Evolutionary conservation across 1,140 invertebrate genomes (phyloP).

Genomic region (Aphaenogaster ashmeadi): DNA sequence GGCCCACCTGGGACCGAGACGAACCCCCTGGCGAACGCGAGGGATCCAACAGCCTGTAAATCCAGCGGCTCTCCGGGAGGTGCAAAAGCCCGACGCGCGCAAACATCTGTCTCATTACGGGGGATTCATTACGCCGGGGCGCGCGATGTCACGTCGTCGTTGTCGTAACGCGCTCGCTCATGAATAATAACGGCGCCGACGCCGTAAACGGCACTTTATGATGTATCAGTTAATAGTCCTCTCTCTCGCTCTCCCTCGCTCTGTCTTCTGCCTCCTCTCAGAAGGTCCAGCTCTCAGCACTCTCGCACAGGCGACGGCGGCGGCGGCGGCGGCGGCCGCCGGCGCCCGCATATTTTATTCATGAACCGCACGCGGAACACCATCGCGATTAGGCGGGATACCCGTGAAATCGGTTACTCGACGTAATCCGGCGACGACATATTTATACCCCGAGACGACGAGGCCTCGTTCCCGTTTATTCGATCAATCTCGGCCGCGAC

Average conservation of each 20-base stretch:
- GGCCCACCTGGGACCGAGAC: not conserved
- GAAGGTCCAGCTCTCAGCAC: slow-evolving; percentile 66
- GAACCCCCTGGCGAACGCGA: not conserved
- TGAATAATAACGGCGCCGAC: slow-evolving; percentile 73
- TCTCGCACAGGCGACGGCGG: slow-evolving; percentile 51
- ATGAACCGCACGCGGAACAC: slow-evolving; percentile 73
- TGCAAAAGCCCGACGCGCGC: slow-evolving; percentile 46
- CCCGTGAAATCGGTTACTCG: slow-evolving; percentile 73
- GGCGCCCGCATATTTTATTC: slow-evolving; percentile 76
- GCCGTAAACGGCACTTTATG: slow-evolving; percentile 78
- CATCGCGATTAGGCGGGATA: slow-evolving; percentile 72
- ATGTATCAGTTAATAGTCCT: slow-evolving; percentile 78
- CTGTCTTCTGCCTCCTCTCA: slow-evolving; percentile 44
- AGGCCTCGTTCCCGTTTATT: slow-evolving; percentile 41
- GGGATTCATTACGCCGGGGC: slow-evolving; percentile 69
- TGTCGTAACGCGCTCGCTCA: slow-evolving; percentile 48
- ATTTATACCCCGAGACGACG: slow-evolving; percentile 63
- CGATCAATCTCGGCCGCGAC: slow-evolving; percentile 43
- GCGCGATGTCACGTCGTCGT: slow-evolving; percentile 55
- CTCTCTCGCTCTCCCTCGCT: not conserved
- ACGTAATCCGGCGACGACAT: slow-evolving; percentile 73
- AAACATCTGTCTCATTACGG: slow-evolving; percentile 61
- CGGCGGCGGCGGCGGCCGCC: slow-evolving; percentile 59
- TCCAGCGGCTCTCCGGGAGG: slow-evolving; percentile 4
- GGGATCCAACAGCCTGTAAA: slow-evolving; percentile 3